A percentile compares a stretch with the other conserved stretches of the same genome.
These are phyloP conservation scores for Pavo muticus DNA, from an alignment of 2,113 vertebrate genomes.

Conservation along the genomic window DNA sequence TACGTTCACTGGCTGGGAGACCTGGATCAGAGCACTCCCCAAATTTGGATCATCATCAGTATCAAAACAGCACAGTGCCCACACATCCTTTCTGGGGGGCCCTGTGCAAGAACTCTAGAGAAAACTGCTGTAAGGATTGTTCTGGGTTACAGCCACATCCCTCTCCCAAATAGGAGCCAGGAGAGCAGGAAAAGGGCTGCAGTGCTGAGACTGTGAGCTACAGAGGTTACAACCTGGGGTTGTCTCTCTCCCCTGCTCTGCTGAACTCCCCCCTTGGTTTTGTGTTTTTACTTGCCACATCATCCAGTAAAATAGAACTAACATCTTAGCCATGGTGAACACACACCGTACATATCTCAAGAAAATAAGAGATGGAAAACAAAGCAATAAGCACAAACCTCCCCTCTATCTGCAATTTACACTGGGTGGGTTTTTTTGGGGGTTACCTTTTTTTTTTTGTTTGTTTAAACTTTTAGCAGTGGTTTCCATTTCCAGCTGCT, in stretches of 20 bases:
- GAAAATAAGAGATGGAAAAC: not conserved
- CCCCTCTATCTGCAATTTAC: not conserved
- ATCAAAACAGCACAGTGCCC: not conserved
- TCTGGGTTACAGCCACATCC: not conserved
- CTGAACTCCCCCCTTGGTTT: not conserved
- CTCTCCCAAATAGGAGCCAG: not conserved
- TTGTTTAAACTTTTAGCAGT: not conserved
- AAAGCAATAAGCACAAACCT: not conserved
- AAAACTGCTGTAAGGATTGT: not conserved
- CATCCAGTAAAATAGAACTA: not conserved
- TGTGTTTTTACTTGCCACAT: no score
- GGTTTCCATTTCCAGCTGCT: not conserved
- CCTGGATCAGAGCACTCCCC: fast-evolving
- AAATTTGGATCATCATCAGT: not conserved
- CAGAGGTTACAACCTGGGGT: not conserved
- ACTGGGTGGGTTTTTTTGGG: not conserved
- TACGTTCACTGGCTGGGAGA: not conserved
- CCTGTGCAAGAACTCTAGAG: not conserved
- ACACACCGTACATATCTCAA: not conserved
- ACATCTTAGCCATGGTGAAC: not conserved
- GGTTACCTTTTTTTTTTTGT: no score
- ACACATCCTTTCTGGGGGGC: not conserved
- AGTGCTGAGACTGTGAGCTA: not conserved
- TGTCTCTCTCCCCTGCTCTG: not conserved
- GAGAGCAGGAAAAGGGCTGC: not conserved